phyloP scores from a whole-genome alignment of 2,888 invertebrate genomes.

The Erpobdella octoculata region DNA sequence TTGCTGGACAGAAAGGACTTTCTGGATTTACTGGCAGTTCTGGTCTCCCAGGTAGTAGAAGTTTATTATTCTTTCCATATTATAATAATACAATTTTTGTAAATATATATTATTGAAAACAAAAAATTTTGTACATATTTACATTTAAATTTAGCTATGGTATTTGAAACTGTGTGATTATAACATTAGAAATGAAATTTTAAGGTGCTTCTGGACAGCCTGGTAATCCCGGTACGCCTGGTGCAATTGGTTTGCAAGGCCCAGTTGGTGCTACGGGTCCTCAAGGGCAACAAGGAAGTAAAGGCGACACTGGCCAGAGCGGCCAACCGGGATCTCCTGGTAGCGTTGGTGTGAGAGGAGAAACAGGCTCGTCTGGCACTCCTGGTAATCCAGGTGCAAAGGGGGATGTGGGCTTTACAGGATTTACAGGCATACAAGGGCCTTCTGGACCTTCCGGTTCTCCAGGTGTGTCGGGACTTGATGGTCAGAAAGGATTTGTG shows the following conservation, averaged over 20 bases:
- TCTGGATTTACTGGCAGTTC: slow-evolving; percentile 33
- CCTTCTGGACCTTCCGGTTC: slow-evolving; percentile 30
- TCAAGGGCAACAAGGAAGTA: slow-evolving; percentile 23
- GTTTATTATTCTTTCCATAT: too few species aligned
- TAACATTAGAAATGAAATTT: slow-evolving; percentile 7
- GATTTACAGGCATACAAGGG: slow-evolving; percentile 28
- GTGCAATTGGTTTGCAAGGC: slow-evolving; percentile 28
- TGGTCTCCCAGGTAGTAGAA: slow-evolving; percentile 30
- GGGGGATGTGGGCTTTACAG: slow-evolving; percentile 31
- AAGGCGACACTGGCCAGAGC: slow-evolving; percentile 9
- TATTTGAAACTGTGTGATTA: slow-evolving; percentile 11
- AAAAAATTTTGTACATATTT: too few species aligned
- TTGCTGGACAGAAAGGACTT: slow-evolving; percentile 29
- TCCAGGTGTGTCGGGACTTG: slow-evolving; percentile 23
- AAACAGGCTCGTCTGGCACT: slow-evolving; percentile 30
- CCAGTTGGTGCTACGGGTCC: slow-evolving; percentile 26
- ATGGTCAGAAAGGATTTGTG: slow-evolving; percentile 30
- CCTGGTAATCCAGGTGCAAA: slow-evolving; percentile 27
- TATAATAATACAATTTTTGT: too few species aligned
- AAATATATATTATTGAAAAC: too few species aligned
- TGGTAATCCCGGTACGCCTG: slow-evolving; percentile 34
- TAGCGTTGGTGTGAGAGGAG: slow-evolving; percentile 12
- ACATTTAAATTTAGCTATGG: background rate
- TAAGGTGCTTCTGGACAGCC: slow-evolving; percentile 27
- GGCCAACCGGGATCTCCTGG: slow-evolving; percentile 25